Conservation (phyloP, 2,797 vertebrate species). For the Neopelma chrysocephalum region DNA sequence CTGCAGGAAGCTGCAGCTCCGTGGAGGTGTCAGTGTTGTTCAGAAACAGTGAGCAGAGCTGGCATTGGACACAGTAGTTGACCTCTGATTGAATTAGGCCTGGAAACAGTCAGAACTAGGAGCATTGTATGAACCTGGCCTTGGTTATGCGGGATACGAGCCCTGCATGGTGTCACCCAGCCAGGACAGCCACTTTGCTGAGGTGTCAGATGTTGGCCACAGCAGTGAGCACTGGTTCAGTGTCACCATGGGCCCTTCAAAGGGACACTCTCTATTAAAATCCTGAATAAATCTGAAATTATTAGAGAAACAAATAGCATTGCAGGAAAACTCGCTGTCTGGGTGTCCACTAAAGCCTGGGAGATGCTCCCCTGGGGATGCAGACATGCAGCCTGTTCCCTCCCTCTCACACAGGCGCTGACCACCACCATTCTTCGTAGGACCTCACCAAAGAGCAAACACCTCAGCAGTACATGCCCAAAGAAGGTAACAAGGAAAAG, state of each 20-base stretch:
- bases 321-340: accelerated
- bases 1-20: neutral
- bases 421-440: accelerated
- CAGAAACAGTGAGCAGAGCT: neutral
- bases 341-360: accelerated
- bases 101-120: neutral
- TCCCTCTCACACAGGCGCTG: neutral
- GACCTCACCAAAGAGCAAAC: accelerated
- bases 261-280: neutral
- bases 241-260: neutral
- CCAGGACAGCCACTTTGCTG: neutral
- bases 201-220: neutral
- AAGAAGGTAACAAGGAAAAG: neutral
- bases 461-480: accelerated
- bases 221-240: neutral
- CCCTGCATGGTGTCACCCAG: neutral
- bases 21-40: accelerated
- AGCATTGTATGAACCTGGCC: neutral
- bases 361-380: no score
- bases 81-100: neutral
- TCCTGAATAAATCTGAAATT: neutral
- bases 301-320: accelerated
- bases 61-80: accelerated
- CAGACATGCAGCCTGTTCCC: accelerated
- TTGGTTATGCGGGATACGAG: neutral